These are phyloP conservation scores for Popillia japonica DNA, from an alignment of 1,140 invertebrate genomes.

Conservation along the genomic window DNA sequence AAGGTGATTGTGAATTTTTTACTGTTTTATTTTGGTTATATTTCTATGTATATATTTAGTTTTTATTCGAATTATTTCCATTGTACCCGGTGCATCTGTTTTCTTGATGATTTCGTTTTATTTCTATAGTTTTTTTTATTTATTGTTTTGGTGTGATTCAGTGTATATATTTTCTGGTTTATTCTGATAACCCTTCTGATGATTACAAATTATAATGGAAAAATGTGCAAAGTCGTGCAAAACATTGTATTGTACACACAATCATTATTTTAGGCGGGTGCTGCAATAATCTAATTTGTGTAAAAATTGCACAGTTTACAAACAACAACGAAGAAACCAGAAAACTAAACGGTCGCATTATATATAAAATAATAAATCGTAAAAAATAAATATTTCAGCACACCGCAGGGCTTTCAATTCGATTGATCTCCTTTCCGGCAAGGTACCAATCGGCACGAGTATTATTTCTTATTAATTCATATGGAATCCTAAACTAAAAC, in stretches of 20 bases:
- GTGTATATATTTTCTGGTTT: slow-evolving; percentile 12
- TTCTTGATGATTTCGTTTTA: slow-evolving; percentile 5
- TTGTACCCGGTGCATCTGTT: not conserved
- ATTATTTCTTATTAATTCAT: slow-evolving; percentile 37
- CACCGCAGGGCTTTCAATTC: slow-evolving; percentile 1
- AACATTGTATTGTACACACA: slow-evolving; percentile 47
- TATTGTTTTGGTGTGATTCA: not conserved
- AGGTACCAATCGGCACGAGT: slow-evolving; percentile 23
- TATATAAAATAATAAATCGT: not conserved
- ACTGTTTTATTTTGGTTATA: slow-evolving; percentile 36
- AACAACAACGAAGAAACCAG: slow-evolving; percentile 42
- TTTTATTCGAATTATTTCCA: slow-evolving; percentile 5
- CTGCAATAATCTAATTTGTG: slow-evolving; percentile 45
- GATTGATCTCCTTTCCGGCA: not conserved
- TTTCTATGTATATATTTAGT: slow-evolving; percentile 33
- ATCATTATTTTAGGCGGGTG: slow-evolving; percentile 43
- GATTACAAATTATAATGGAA: slow-evolving; percentile 28
- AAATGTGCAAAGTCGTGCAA: slow-evolving; percentile 49
- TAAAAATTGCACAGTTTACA: slow-evolving; percentile 44
- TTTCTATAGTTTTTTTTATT: not conserved
- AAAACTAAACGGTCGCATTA: slow-evolving; percentile 42
- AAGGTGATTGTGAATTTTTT: slow-evolving; percentile 30
- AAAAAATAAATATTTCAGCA: slow-evolving; percentile 26
- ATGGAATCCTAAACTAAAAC: slow-evolving; percentile 1
- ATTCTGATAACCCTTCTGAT: slow-evolving; percentile 31